Evolutionary conservation across 37 sponge, comb jelly and placozoan species (phyloP).

Genomic region (Chondrosia reniformis): DNA sequence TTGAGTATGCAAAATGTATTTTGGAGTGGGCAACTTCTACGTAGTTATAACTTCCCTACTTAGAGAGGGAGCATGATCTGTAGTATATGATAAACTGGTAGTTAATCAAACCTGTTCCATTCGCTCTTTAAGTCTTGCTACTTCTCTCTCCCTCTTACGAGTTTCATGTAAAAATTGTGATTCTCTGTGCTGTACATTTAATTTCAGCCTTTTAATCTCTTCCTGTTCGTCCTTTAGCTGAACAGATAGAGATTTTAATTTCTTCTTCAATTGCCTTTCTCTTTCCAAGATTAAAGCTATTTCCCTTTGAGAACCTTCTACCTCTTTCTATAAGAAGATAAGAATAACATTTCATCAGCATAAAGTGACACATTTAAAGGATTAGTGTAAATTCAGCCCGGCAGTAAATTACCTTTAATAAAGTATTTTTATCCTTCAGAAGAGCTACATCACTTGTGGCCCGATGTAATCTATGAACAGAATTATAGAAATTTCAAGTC

Average conservation of each 20-base stretch:
- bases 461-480: neutral
- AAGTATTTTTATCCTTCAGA: neutral
- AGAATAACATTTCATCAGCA: neutral
- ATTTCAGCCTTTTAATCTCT: constrained; percentile 54
- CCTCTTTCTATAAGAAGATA: neutral
- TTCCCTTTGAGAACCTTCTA: constrained; percentile 17
- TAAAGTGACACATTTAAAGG: neutral
- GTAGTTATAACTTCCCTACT: too few relatives aligned
- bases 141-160: constrained; percentile 76
- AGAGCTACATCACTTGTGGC: constrained; percentile 15
- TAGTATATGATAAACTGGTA: too few relatives aligned
- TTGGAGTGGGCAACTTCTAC: too few relatives aligned
- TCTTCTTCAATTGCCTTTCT: constrained; percentile 46
- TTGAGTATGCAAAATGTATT: too few relatives aligned
- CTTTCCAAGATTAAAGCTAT: constrained; percentile 29
- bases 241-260: constrained; percentile 30
- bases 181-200: constrained; percentile 76
- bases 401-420: neutral
- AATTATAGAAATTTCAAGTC: neutral
- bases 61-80: too few relatives aligned
- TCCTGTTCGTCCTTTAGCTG: constrained; percentile 61
- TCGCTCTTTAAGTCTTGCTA: constrained; percentile 54
- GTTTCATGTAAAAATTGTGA: constrained; percentile 61
- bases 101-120: constrained; percentile 63
- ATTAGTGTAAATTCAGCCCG: neutral